Conservation (phyloP, 2,113 vertebrate genomes). For the Paradoxurus hermaphroditus region DNA sequence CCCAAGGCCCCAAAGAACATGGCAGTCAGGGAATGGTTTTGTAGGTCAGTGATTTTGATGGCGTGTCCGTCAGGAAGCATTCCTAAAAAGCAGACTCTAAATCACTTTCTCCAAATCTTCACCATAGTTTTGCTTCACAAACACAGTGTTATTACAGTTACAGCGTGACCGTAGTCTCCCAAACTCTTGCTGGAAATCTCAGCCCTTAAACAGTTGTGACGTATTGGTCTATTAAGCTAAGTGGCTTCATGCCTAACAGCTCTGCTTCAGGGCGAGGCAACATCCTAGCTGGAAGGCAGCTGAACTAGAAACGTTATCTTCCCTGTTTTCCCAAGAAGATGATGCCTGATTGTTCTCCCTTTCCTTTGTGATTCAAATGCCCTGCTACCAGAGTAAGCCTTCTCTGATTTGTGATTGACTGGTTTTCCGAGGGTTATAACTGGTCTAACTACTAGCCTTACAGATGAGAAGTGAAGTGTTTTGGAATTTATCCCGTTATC, state of each 20-base stretch:
- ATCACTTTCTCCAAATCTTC: not conserved
- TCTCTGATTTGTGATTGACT: conserved; percentile 63
- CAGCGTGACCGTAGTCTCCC: not conserved
- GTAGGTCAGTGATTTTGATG: not conserved
- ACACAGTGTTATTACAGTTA: not conserved
- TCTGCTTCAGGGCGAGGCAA: not conserved
- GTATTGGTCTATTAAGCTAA: conserved; percentile 41
- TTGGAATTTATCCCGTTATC: conserved; percentile 69
- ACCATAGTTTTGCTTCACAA: not conserved
- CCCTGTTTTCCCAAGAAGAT: conserved; percentile 45
- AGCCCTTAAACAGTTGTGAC: conserved; percentile 8
- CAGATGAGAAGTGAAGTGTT: conserved; percentile 65
- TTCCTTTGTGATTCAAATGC: conserved; percentile 51
- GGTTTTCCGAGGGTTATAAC: conserved; percentile 51
- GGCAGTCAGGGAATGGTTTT: not conserved
- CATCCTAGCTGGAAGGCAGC: not conserved
- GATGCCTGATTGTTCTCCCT: not conserved
- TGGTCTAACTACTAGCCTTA: conserved; percentile 61
- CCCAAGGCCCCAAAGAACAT: not conserved
- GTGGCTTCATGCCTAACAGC: conserved; percentile 37
- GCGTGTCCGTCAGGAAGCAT: not conserved
- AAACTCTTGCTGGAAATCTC: not conserved
- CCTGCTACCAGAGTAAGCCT: conserved; percentile 21
- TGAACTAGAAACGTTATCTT: conserved; percentile 22
- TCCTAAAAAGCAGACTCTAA: conserved; percentile 5